These are phyloP conservation scores for Dipodomys stephensi DNA, from an alignment of 2,113 vertebrate species.

Conservation along the genomic window DNA sequence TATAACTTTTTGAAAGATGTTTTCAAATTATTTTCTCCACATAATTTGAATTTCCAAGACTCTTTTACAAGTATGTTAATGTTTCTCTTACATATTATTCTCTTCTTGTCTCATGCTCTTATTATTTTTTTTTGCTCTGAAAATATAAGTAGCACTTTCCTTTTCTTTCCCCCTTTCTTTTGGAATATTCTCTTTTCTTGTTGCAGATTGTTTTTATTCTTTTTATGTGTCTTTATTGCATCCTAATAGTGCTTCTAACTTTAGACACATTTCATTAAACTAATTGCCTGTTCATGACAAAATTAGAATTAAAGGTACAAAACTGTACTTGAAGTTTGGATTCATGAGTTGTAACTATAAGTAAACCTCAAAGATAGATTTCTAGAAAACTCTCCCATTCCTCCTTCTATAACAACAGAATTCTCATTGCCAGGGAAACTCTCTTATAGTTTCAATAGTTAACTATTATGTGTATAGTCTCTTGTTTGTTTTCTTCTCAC, in stretches of 20 bases:
- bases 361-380: background rate
- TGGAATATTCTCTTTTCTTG: background rate
- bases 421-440: background rate
- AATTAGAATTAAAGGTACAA: background rate
- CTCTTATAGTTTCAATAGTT: background rate
- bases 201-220: background rate
- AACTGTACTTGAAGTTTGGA: background rate
- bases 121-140: background rate
- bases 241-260: background rate
- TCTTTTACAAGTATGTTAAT: background rate
- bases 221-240: background rate
- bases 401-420: background rate
- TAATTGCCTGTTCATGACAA: background rate
- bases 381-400: background rate
- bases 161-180: background rate
- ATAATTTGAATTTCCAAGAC: constrained; percentile 14
- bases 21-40: constrained; percentile 1
- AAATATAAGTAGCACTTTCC: background rate
- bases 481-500: background rate
- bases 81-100: background rate
- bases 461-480: background rate
- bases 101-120: background rate
- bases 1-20: background rate
- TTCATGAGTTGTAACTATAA: background rate
- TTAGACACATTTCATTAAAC: background rate